Evolutionary conservation across 2,113 vertebrate genomes (phyloP), one percentile per base, ranked within the genome.

Genomic region (Limnothrissa miodon): DNA sequence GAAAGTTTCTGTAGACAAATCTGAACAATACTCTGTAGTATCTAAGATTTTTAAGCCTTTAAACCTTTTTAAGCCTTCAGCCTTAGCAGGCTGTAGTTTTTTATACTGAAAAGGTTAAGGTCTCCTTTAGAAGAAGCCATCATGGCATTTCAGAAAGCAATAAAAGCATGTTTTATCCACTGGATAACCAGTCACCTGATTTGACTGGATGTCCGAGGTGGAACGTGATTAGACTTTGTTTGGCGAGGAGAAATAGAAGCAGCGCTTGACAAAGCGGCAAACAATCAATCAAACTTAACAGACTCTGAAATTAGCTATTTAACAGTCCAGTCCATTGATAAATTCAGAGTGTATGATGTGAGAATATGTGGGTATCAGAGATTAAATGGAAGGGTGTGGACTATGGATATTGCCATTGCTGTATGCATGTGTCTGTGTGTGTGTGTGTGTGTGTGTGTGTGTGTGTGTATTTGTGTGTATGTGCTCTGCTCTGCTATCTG

Each of bases 281-380:
- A 74, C 66, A 74, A 74, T 74, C 66, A 74, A 74, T 74, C 66
- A 74, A 74, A 36, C 29, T 33, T 74, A 74, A 74, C 66, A 74
- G 66, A 29, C 66, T 74, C 15, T 74, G 29, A 74, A 74, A 36
- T 74, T 3, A 74, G 66, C 66, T 74, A 13, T 29, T 74, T 74
- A 74, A 33, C 29, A 74, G 66, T 74, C 66, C 11, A 15, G 66
- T 33, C 25, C 8, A 13, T 2, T 11, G 59, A 10, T 6, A 29
- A 9, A 33, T 66, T 29, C n/a, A 66, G 59, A 74, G 25, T 74
- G 33, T 74, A 33, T 74, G 2, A 36, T 36, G 59, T 9, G 59
- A 33, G 4, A 23, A 1, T 23, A 21, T 74, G 29, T 36, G 29
- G 66, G 10, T 74, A 4, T 74, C 29, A 59, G 21, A 11, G 44